Evolutionary conservation across 1,140 invertebrate species (phyloP), one percentile per base, ranked within the genome.

Genomic region (Drosophila pruinosa): DNA sequence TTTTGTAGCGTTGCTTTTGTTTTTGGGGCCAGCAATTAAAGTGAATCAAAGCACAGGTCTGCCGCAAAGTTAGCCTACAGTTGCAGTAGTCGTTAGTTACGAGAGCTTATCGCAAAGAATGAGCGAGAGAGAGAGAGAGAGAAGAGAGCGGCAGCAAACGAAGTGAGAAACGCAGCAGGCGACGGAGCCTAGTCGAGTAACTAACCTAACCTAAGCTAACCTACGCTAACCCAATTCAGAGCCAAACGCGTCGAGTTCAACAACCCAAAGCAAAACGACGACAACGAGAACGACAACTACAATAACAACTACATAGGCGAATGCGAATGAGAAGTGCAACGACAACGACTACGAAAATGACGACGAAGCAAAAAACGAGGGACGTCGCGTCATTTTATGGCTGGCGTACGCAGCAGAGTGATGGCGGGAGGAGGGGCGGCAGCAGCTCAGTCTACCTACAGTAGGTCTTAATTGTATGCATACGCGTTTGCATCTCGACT

Each of bases 181-280:
- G n/a, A n/a, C n/a, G n/a, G 38, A 38, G 24, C 48, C 57, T 31
- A 57, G 50, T 64, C 64, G 54, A 72, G 64, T 78, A 74, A 77
- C 78, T 70, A 82, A 82, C 64, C 71, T 71, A 78, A 75, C 72
- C 78, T 72, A 78, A 70, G 75, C 77, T 78, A 81, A 82, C 78
- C 78, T 71, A 65, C 68, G 52, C 73, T 82, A 82, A 82, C 78
- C 78, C 74, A 82, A 82, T 82, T 82, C 78, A 38, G 31, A 53
- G 58, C 71, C 56, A 72, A 50, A 59, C 70, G 57, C 58, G 52
- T 36, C 26, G 74, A 59, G 78, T 82, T 82, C 78, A 82, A 74
- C 78, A 82, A 82, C 78, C 65, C 78, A 47, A 77, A 45, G 45
- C 36, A 36, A 62, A 63, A 48, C 26, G 34, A 64, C 52, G 38